Percentiles rank a stretch among this genome's conserved stretches.
Evolutionary conservation across 2,113 vertebrate species (phyloP).

Genomic region (Manacus vitellinus): DNA sequence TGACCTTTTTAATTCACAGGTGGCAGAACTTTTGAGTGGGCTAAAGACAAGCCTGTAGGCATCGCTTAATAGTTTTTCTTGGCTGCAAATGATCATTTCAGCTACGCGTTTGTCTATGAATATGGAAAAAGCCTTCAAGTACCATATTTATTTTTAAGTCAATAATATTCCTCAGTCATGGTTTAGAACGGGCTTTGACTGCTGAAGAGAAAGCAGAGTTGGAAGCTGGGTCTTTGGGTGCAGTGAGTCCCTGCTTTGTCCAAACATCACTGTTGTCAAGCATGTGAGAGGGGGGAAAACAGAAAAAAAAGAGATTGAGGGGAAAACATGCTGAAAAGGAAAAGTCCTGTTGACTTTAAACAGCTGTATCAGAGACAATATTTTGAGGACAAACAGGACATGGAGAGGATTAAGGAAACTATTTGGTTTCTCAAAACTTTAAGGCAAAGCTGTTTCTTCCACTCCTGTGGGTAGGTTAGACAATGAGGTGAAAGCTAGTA

Average conservation of each 20-base stretch:
- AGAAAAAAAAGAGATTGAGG: background rate
- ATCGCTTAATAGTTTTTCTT: background rate
- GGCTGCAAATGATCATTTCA: background rate
- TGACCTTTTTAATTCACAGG: background rate
- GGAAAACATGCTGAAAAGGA: background rate
- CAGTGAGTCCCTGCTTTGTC: fast-evolving
- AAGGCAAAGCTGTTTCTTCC: background rate
- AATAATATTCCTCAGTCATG: background rate
- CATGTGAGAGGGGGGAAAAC: background rate
- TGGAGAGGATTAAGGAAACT: background rate
- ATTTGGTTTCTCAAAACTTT: background rate
- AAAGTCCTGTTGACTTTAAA: background rate
- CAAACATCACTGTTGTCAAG: background rate
- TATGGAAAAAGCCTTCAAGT: background rate
- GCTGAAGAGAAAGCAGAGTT: background rate
- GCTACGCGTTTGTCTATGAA: background rate
- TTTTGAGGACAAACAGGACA: background rate
- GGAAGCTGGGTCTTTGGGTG: background rate
- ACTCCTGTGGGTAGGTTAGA: background rate
- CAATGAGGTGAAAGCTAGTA: background rate
- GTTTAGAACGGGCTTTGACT: background rate
- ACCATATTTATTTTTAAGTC: background rate
- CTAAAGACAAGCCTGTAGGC: background rate
- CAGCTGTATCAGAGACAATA: background rate
- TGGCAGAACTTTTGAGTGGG: background rate